These are phyloP conservation scores for Drosophila pallidifrons DNA, from an alignment of 1,140 invertebrate genomes.

Conservation along the genomic window DNA sequence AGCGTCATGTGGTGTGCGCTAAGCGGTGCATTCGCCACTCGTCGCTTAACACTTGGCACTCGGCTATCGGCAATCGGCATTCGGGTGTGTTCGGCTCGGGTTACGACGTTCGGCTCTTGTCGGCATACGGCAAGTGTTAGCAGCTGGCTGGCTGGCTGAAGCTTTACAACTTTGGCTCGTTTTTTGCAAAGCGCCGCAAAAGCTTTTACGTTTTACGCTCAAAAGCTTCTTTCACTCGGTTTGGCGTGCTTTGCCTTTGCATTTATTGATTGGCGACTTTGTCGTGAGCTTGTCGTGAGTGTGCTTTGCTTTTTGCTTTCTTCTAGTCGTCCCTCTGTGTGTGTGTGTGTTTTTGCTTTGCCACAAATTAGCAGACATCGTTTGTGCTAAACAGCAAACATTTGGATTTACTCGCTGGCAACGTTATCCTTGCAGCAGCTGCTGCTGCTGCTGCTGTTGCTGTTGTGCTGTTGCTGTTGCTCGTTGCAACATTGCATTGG, in stretches of 20 bases:
- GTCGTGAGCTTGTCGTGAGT: constrained; percentile 21
- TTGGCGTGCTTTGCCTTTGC: constrained; percentile 28
- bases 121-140: background rate
- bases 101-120: background rate
- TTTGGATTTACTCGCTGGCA: constrained; percentile 54
- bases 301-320: background rate
- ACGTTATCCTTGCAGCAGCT: constrained; percentile 52
- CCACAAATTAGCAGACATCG: constrained; percentile 35
- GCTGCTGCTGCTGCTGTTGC: background rate
- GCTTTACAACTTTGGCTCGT: constrained; percentile 63
- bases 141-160: constrained; percentile 30
- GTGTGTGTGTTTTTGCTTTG: constrained; percentile 5
- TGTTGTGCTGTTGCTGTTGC: constrained; percentile 19
- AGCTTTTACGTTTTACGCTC: constrained; percentile 78
- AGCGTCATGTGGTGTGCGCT: constrained; percentile 70
- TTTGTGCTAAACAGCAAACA: constrained; percentile 36
- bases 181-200: constrained; percentile 18
- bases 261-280: constrained; percentile 61
- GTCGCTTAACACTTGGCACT: constrained; percentile 15
- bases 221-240: constrained; percentile 52
- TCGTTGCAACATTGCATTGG: constrained; percentile 23
- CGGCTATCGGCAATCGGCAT: background rate
- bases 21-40: constrained; percentile 52
- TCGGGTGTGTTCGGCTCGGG: constrained; percentile 1
- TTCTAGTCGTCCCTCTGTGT: background rate